Conservation (phyloP, 2,797 vertebrate species). For the Pampus argenteus region DNA sequence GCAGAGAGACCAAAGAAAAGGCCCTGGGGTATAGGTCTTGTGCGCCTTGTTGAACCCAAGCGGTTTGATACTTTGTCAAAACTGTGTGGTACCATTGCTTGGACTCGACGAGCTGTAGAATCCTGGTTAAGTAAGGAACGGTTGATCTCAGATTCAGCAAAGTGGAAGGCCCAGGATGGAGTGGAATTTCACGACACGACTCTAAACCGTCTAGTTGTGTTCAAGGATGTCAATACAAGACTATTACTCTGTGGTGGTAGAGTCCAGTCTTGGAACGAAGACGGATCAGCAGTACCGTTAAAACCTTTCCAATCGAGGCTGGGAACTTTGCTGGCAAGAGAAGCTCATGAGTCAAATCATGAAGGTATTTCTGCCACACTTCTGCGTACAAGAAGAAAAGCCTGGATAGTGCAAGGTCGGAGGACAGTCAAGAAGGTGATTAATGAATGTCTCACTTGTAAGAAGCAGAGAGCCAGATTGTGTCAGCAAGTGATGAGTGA, state of each 20-base stretch:
- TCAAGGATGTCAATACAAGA: constrained; percentile 8
- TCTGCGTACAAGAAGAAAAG: constrained; percentile 12
- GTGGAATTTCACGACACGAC: constrained; percentile 2
- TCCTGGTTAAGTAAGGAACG: neutral
- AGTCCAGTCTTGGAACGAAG: constrained; percentile 27
- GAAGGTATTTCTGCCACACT: constrained; percentile 26
- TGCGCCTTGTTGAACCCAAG: neutral
- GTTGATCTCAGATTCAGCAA: neutral
- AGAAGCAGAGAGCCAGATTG: constrained; percentile 12
- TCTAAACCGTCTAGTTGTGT: constrained; percentile 5
- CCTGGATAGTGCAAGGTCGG: constrained; percentile 29
- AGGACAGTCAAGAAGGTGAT: constrained; percentile 32
- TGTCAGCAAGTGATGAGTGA: constrained; percentile 33
- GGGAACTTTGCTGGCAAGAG: neutral
- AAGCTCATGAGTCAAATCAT: constrained; percentile 7
- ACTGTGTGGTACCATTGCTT: constrained; percentile 19
- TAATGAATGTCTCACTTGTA: constrained; percentile 13
- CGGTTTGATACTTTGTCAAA: constrained; percentile 1
- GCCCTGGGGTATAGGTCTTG: neutral
- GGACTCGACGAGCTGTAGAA: constrained; percentile 1
- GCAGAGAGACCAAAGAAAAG: neutral
- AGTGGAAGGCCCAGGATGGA: constrained; percentile 26
- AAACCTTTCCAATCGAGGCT: constrained; percentile 11
- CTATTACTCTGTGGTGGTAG: constrained; percentile 23
- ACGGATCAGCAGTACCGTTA: constrained; percentile 8